These are phyloP conservation scores for Tineola bisselliella DNA, from an alignment of 2,888 invertebrate genomes.

Conservation along the genomic window DNA sequence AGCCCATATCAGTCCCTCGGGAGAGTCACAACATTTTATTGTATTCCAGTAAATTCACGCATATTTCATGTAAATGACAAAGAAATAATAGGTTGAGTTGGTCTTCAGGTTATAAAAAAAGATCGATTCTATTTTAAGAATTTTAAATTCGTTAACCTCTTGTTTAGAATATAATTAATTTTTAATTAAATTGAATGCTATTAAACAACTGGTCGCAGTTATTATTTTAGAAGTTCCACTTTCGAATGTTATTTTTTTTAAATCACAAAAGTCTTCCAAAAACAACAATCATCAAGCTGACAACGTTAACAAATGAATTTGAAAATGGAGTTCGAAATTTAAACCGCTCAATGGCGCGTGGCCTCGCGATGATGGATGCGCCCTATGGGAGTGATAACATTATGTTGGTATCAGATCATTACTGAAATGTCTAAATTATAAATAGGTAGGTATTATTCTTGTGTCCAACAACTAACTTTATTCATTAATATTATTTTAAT, in stretches of 20 bases:
- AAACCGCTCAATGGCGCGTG: not conserved
- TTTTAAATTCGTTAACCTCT: too few relatives aligned
- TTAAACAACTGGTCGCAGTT: not conserved
- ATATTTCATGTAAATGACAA: too few relatives aligned
- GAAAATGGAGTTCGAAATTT: not conserved
- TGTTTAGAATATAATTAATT: too few relatives aligned
- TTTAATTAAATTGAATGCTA: too few relatives aligned
- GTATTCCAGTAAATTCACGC: not conserved
- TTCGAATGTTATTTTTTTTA: not conserved
- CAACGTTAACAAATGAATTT: not conserved
- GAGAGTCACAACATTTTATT: not conserved
- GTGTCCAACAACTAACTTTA: not conserved
- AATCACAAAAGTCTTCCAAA: not conserved
- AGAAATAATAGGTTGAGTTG: too few relatives aligned
- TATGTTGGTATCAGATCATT: not conserved
- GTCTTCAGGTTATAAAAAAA: too few relatives aligned
- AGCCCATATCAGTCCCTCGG: not conserved
- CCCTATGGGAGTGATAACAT: not conserved
- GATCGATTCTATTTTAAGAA: too few relatives aligned
- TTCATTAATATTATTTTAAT: too few relatives aligned
- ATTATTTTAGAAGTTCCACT: not conserved
- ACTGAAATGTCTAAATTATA: not conserved
- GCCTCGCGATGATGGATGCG: constrained; percentile 1
- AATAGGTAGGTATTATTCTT: not conserved
- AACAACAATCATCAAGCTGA: not conserved